These are phyloP conservation scores for Hypocryptadius cinnamomeus DNA, from an alignment of 2,113 vertebrate genomes.

Conservation along the genomic window DNA sequence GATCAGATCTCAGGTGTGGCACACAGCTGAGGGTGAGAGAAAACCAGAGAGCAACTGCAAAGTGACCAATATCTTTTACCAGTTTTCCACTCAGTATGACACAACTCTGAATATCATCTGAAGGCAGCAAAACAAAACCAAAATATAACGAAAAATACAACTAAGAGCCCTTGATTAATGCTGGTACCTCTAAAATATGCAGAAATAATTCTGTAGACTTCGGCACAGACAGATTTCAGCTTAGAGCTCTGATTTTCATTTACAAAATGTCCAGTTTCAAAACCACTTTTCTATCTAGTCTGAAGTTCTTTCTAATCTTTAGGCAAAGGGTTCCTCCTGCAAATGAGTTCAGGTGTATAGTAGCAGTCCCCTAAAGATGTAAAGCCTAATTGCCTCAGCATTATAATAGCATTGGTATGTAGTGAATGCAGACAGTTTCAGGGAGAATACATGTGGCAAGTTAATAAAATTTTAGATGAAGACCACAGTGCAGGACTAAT, in stretches of 20 bases:
- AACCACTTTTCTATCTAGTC: background rate
- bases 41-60: background rate
- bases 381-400: background rate
- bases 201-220: background rate
- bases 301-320: background rate
- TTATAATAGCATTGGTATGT: background rate
- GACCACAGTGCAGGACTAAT: slow-evolving; percentile 1
- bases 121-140: background rate
- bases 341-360: background rate
- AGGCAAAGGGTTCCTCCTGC: background rate
- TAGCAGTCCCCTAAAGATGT: background rate
- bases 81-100: background rate
- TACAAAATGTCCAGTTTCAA: background rate
- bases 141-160: background rate
- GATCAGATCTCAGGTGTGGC: background rate
- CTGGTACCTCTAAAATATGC: background rate
- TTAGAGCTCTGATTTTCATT: background rate
- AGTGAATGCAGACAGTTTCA: background rate
- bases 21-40: background rate
- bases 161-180: background rate
- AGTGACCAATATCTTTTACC: background rate
- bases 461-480: slow-evolving; percentile 47
- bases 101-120: background rate
- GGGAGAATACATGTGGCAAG: slow-evolving; percentile 1
- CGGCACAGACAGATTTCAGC: background rate